Conservation (phyloP, 2,797 vertebrate genomes). For the Loriculus beryllinus region DNA sequence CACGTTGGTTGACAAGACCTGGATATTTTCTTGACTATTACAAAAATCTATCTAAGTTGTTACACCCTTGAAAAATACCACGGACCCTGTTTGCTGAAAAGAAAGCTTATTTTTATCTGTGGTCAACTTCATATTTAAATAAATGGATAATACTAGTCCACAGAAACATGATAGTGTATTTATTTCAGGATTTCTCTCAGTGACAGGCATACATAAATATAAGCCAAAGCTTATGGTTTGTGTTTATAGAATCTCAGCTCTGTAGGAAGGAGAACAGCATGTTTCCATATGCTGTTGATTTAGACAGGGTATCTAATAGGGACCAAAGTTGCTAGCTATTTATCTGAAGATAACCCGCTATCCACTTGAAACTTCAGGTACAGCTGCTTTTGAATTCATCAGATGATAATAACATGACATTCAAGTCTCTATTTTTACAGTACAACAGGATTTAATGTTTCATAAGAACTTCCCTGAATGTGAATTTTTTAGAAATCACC, state of each 20-base stretch:
- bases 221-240: background rate
- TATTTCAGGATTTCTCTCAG: background rate
- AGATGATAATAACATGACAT: background rate
- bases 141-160: too few relatives aligned
- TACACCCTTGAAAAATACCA: background rate
- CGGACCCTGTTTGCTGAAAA: background rate
- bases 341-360: background rate
- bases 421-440: background rate
- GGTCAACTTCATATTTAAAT: background rate
- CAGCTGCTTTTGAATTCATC: background rate
- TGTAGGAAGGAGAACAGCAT: background rate
- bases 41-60: background rate
- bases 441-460: background rate
- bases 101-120: background rate
- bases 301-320: background rate
- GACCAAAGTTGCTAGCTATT: background rate
- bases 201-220: background rate
- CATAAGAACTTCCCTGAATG: background rate
- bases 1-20: background rate
- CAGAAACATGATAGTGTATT: background rate
- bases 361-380: background rate
- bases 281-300: background rate
- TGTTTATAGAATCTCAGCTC: background rate
- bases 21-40: background rate
- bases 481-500: background rate